These are phyloP conservation scores for Paramormyrops kingsleyae DNA, from an alignment of 2,113 vertebrate genomes.

Conservation along the genomic window DNA sequence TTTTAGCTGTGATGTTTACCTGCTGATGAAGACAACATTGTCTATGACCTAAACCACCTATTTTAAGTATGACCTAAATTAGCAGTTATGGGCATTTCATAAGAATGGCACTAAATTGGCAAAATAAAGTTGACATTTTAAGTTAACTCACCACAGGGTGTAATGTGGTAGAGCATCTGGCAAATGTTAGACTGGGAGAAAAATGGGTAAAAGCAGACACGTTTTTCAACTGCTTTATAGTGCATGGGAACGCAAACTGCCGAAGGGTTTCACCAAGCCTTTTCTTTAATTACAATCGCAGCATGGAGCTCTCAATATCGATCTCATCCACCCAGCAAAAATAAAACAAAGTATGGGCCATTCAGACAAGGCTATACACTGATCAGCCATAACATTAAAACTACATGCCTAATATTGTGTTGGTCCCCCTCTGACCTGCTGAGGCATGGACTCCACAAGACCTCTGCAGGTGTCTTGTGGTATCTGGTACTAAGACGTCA, in stretches of 20 bases:
- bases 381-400: neutral
- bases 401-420: neutral
- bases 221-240: conserved; percentile 30
- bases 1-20: neutral
- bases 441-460: neutral
- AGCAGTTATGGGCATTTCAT: neutral
- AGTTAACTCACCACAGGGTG: neutral
- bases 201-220: conserved; percentile 8
- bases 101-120: neutral
- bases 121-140: neutral
- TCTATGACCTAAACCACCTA: neutral
- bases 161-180: neutral
- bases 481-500: neutral
- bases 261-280: neutral
- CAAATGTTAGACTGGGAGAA: neutral
- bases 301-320: neutral
- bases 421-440: neutral
- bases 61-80: neutral
- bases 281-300: neutral
- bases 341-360: neutral
- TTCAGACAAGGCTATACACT: neutral
- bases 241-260: conserved; percentile 27
- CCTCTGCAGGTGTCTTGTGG: neutral
- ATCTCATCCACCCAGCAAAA: neutral
- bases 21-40: neutral